These are phyloP conservation scores for Manis pentadactyla DNA, from an alignment of 2,797 vertebrate species.

Conservation along the genomic window DNA sequence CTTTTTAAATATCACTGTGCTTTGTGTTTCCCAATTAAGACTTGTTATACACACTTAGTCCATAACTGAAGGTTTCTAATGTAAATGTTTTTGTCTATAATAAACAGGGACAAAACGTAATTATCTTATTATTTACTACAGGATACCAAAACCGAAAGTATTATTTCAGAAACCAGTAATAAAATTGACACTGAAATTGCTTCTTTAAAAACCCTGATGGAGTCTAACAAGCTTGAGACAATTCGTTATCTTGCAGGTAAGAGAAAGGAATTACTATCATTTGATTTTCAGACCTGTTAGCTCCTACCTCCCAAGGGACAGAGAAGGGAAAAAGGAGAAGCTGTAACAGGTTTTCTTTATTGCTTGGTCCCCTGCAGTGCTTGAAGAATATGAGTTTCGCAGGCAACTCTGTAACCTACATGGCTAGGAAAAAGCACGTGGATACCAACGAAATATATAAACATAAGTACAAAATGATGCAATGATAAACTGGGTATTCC, in stretches of 20 bases:
- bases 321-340: not conserved
- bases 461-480: not conserved
- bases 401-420: not conserved
- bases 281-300: not conserved
- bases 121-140: constrained; percentile 81
- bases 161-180: constrained; percentile 94
- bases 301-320: not conserved
- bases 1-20: not conserved
- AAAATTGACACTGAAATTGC: constrained; percentile 98
- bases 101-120: not conserved
- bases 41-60: not conserved
- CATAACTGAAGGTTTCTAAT: constrained; percentile 38
- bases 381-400: not conserved
- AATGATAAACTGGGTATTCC: not conserved
- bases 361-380: not conserved
- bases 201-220: constrained; percentile 95
- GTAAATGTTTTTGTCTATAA: constrained; percentile 31
- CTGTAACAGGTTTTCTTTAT: not conserved
- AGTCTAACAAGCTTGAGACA: constrained; percentile 96
- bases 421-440: not conserved
- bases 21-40: constrained; percentile 29
- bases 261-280: not conserved
- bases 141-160: constrained; percentile 92
- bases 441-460: not conserved
- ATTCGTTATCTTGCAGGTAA: constrained; percentile 96